phyloP scores from a whole-genome alignment of 1,140 invertebrate species.

The Copidosoma floridanum region DNA sequence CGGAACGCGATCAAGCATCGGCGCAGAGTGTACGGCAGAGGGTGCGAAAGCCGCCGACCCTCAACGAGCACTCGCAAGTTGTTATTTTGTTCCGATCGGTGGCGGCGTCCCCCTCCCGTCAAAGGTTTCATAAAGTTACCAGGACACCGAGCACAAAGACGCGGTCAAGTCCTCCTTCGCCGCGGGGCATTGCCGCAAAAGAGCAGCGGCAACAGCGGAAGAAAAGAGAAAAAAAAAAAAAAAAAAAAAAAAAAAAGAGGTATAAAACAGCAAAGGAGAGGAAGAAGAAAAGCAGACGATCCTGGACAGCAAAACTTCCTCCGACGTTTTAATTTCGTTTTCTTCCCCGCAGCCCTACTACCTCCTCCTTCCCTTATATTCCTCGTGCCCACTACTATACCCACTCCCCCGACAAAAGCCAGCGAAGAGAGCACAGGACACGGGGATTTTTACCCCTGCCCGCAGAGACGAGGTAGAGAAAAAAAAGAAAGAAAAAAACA shows the following conservation, averaged over 20 bases:
- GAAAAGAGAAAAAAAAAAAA: not conserved
- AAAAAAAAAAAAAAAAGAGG: no score
- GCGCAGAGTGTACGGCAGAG: no score
- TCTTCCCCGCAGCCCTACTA: slow-evolving; percentile 20
- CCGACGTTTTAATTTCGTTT: slow-evolving; percentile 53
- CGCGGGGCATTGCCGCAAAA: slow-evolving; percentile 34
- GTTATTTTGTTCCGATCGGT: no score
- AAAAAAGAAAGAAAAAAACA: not conserved
- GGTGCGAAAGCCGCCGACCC: no score
- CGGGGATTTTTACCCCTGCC: not conserved
- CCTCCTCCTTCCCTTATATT: slow-evolving; percentile 1
- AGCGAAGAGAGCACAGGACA: not conserved
- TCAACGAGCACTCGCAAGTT: no score
- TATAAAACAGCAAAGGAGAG: no score
- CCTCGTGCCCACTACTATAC: no score
- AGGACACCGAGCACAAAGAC: slow-evolving; percentile 34
- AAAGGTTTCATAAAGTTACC: no score
- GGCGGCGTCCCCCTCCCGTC: no score
- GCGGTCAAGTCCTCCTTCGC: slow-evolving; percentile 45
- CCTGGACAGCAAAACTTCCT: slow-evolving; percentile 38
- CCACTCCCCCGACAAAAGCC: no score
- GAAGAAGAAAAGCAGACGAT: slow-evolving; percentile 7
- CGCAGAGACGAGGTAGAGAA: not conserved
- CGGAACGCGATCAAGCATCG: no score
- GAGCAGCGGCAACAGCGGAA: not conserved